Evolutionary conservation across 2,888 invertebrate species (phyloP).

Genomic region (Eilema depressum): DNA sequence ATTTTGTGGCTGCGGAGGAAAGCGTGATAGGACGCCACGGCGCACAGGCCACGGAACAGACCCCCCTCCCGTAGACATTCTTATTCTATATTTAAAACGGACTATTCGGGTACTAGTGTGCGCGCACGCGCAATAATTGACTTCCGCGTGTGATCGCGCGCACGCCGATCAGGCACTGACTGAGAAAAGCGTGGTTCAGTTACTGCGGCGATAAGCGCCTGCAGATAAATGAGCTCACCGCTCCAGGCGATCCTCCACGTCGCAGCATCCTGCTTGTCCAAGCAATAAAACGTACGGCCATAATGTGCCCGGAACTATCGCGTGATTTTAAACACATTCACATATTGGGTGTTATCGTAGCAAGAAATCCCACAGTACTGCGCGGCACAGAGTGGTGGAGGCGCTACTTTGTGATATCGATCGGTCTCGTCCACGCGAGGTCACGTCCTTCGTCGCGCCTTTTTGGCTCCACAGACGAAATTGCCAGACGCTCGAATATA

Average conservation of each 20-base stretch:
- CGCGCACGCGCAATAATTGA: constrained; percentile 83
- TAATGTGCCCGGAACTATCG: constrained; percentile 52
- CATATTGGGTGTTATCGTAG: constrained; percentile 70
- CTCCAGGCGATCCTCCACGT: constrained; percentile 82
- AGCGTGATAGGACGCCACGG: constrained; percentile 86
- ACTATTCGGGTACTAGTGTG: constrained; percentile 84
- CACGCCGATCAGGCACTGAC: constrained; percentile 82
- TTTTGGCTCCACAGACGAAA: constrained; percentile 65
- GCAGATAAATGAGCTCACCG: constrained; percentile 84
- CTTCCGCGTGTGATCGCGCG: constrained; percentile 86
- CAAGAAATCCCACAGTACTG: constrained; percentile 78
- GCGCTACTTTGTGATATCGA: constrained; percentile 77
- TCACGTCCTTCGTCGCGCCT: constrained; percentile 86
- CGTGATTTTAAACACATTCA: constrained; percentile 50
- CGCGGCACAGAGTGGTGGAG: constrained; percentile 68
- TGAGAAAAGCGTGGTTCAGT: constrained; percentile 76
- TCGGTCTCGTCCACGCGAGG: constrained; percentile 81
- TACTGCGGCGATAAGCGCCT: constrained; percentile 77
- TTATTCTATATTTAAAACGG: constrained; percentile 82
- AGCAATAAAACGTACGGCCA: constrained; percentile 76
- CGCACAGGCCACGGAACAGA: constrained; percentile 92
- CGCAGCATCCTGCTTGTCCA: constrained; percentile 82
- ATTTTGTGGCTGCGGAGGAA: constrained; percentile 73
- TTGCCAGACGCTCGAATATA: constrained; percentile 34
- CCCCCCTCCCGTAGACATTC: constrained; percentile 86